These are phyloP conservation scores for Psittacula cyanocephala DNA, from an alignment of 2,113 vertebrate species.

Conservation along the genomic window DNA sequence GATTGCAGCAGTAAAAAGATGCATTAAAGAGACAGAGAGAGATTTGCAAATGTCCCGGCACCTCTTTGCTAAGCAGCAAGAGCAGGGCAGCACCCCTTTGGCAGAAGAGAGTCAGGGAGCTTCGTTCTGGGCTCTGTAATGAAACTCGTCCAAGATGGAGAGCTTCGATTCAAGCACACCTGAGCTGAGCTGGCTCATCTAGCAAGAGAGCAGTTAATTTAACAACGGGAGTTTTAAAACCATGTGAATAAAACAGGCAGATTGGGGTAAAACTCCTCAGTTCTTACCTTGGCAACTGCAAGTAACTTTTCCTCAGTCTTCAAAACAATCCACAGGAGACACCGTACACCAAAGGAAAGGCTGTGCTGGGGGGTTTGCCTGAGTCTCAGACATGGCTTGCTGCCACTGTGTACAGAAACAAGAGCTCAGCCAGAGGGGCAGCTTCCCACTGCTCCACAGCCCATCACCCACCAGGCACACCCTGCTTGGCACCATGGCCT, in stretches of 20 bases:
- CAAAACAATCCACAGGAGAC: not conserved
- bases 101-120: not conserved
- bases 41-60: not conserved
- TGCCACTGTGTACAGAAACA: not conserved
- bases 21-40: not conserved
- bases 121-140: not conserved
- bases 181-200: not conserved
- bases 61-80: not conserved
- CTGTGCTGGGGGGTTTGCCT: not conserved
- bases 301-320: slow-evolving; percentile 57
- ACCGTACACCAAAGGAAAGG: not conserved
- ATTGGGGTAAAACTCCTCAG: not conserved
- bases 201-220: not conserved
- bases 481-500: not conserved
- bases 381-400: not conserved
- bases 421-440: not conserved
- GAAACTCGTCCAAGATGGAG: not conserved
- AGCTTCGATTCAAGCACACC: not conserved
- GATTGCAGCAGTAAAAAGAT: not conserved
- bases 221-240: not conserved
- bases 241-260: not conserved
- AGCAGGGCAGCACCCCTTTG: not conserved
- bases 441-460: not conserved
- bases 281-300: not conserved
- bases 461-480: fast-evolving